These are phyloP conservation scores for Synanthedon andrenaeformis DNA, from an alignment of 2,888 invertebrate species.

Conservation along the genomic window DNA sequence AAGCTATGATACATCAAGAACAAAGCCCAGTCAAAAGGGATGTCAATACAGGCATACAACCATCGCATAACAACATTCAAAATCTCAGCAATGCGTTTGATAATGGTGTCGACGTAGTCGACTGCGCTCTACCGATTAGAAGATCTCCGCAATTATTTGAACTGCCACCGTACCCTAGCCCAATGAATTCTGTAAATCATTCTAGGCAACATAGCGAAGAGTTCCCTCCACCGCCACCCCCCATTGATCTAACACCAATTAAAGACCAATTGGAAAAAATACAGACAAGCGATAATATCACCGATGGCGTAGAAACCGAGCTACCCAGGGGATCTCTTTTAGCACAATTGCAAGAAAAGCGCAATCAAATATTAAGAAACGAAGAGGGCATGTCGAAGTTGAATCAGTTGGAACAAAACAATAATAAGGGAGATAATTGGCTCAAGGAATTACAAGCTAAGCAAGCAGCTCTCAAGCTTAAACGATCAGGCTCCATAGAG, in stretches of 20 bases:
- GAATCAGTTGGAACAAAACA: slow-evolving; percentile 39
- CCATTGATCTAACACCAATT: slow-evolving; percentile 75
- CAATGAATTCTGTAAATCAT: slow-evolving; percentile 80
- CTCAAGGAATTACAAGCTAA: slow-evolving; percentile 84
- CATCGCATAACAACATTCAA: slow-evolving; percentile 42
- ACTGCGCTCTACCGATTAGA: slow-evolving; percentile 61
- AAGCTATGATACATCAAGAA: slow-evolving; percentile 88
- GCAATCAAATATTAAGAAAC: slow-evolving; percentile 71
- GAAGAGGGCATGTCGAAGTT: slow-evolving; percentile 39
- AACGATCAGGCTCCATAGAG: slow-evolving; percentile 47
- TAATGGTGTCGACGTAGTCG: slow-evolving; percentile 74
- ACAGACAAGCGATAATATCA: slow-evolving; percentile 21
- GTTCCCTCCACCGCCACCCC: slow-evolving; percentile 90
- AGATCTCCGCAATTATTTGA: slow-evolving; percentile 66
- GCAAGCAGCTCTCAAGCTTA: slow-evolving; percentile 70
- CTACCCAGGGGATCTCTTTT: slow-evolving; percentile 60
- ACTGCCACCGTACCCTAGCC: slow-evolving; percentile 85
- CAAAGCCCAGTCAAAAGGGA: slow-evolving; percentile 76
- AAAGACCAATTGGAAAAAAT: slow-evolving; percentile 72
- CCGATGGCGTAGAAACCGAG: slow-evolving; percentile 34
- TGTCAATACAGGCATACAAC: slow-evolving; percentile 26
- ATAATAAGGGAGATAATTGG: slow-evolving; percentile 73
- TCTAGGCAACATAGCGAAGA: slow-evolving; percentile 90
- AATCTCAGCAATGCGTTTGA: slow-evolving; percentile 55
- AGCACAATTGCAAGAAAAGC: slow-evolving; percentile 74